These are phyloP conservation scores for Drosophila hamatofila DNA, from an alignment of 2,888 invertebrate species.

Conservation along the genomic window DNA sequence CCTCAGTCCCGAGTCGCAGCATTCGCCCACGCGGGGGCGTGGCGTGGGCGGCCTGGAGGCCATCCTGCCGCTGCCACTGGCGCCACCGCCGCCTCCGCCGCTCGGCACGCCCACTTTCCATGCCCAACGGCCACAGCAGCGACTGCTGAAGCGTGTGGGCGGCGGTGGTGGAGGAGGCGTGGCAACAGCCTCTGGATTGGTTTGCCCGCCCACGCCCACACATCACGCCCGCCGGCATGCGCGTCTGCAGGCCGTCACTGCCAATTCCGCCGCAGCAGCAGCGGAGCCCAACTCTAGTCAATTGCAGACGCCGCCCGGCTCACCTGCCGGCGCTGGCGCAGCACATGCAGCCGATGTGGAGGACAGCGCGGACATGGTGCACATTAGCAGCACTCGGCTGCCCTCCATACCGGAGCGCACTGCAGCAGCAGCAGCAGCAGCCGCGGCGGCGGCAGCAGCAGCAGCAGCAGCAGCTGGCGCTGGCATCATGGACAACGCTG, in stretches of 20 bases:
- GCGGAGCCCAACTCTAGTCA: slow-evolving; percentile 65
- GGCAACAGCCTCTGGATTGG: slow-evolving; percentile 84
- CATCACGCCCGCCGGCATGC: slow-evolving; percentile 91
- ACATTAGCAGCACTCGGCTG: slow-evolving; percentile 90
- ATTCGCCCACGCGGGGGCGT: slow-evolving; percentile 72
- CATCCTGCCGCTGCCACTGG: slow-evolving; percentile 24
- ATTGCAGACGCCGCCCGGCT: slow-evolving; percentile 59
- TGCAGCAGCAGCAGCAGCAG: slow-evolving; percentile 74
- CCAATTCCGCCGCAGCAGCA: slow-evolving; percentile 82
- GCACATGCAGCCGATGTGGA: slow-evolving; percentile 41
- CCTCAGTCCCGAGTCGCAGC: slow-evolving; percentile 69
- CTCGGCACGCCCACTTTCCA: slow-evolving; percentile 52
- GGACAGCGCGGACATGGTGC: slow-evolving; percentile 87
- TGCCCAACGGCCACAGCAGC: slow-evolving; percentile 87
- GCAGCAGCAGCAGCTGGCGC: slow-evolving; percentile 58
- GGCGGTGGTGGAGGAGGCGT: slow-evolving; percentile 67
- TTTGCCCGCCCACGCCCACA: slow-evolving; percentile 95
- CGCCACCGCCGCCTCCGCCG: slow-evolving; percentile 86
- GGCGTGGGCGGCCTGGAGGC: slow-evolving; percentile 64
- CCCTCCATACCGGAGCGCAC: slow-evolving; percentile 93
- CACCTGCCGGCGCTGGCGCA: slow-evolving; percentile 8
- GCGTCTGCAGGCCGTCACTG: slow-evolving; percentile 80
- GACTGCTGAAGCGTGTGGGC: slow-evolving; percentile 87
- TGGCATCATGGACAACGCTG: slow-evolving; percentile 67
- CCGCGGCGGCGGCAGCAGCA: slow-evolving; percentile 56